Conservation (phyloP, 2,797 vertebrate genomes). For the Acanthurus lineatus region DNA sequence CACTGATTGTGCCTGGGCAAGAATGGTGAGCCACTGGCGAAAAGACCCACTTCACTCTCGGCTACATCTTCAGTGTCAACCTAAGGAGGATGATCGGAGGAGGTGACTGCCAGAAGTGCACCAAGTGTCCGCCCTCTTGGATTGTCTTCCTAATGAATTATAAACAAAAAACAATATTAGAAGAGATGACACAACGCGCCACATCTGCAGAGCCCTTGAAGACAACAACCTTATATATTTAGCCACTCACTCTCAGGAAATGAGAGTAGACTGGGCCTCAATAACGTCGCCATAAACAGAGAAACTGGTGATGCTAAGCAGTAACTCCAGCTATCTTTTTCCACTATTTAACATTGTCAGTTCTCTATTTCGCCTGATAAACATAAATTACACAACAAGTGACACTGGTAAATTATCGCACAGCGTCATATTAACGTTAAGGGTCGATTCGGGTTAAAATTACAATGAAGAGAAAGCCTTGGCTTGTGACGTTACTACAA, state of each 20-base stretch:
- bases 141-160: not conserved
- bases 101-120: slow-evolving; percentile 5
- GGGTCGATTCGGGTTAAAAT: not conserved
- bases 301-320: not conserved
- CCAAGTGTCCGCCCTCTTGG: slow-evolving; percentile 12
- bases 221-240: not conserved
- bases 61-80: slow-evolving; percentile 72
- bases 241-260: not conserved
- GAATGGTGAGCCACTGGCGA: slow-evolving; percentile 12
- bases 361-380: not conserved
- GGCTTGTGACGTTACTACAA: not conserved
- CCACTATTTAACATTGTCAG: slow-evolving; percentile 24
- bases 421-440: not conserved
- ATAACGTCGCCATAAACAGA: not conserved
- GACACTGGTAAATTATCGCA: not conserved
- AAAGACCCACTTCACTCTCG: slow-evolving; percentile 15
- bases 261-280: slow-evolving; percentile 12
- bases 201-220: not conserved
- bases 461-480: slow-evolving; percentile 9
- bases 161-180: not conserved
- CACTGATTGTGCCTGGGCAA: slow-evolving; percentile 10
- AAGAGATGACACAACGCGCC: not conserved
- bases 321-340: not conserved
- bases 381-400: rapidly evolving
- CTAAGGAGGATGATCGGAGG: not conserved